These are phyloP conservation scores for Mormyrus iriodes DNA, from an alignment of 2,113 vertebrate species.

Conservation along the genomic window DNA sequence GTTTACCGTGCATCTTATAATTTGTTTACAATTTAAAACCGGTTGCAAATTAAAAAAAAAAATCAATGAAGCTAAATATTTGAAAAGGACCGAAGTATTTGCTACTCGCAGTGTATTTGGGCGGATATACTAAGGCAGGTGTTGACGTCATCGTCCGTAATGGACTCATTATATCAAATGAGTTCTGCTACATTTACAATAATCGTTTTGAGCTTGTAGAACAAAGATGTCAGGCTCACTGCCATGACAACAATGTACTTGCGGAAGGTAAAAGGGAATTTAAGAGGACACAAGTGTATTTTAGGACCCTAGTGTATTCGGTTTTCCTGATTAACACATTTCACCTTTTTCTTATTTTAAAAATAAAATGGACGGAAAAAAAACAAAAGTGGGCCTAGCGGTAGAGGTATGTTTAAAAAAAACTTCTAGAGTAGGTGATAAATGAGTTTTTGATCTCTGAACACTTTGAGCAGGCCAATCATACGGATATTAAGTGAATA, in stretches of 20 bases:
- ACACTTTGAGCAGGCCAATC: not conserved
- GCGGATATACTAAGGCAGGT: not conserved
- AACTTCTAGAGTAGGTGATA: not conserved
- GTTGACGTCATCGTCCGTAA: constrained; percentile 12
- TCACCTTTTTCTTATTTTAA: not conserved
- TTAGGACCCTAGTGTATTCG: not conserved
- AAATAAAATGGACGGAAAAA: not conserved
- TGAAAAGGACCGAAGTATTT: not conserved
- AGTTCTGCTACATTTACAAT: constrained; percentile 13
- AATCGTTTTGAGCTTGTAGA: constrained; percentile 13
- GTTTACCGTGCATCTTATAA: not conserved
- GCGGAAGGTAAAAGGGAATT: not conserved
- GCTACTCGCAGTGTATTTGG: not conserved
- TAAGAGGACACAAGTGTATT: constrained; percentile 14
- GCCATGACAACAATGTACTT: constrained; percentile 5
- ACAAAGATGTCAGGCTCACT: constrained; percentile 2
- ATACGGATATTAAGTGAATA: not conserved
- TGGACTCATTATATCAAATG: constrained; percentile 21
- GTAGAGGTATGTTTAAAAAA: not conserved
- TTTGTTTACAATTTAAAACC: not conserved
- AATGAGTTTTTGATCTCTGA: not conserved
- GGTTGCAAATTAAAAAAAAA: not conserved
- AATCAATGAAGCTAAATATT: constrained; percentile 2
- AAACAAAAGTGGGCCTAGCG: not conserved
- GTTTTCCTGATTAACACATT: not conserved